A percentile compares a stretch with the other conserved stretches of the same genome.
These are phyloP conservation scores for Chrysemys picta DNA, from an alignment of 2,113 vertebrate species.

Conservation along the genomic window DNA sequence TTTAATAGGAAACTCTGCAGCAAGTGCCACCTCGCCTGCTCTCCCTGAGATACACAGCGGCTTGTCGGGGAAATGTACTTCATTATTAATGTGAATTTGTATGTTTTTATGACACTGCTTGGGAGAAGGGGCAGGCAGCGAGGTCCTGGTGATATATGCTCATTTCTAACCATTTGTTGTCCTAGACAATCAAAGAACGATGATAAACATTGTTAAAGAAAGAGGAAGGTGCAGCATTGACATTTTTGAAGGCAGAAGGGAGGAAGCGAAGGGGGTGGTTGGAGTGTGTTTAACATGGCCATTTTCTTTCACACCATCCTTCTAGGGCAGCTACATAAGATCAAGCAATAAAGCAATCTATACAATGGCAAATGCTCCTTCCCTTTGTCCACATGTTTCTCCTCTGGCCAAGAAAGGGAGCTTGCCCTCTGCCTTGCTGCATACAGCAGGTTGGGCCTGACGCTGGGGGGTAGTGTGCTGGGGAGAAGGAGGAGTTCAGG, in stretches of 20 bases:
- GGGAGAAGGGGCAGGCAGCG: slow-evolving; percentile 69
- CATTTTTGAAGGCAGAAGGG: slow-evolving; percentile 53
- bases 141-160: slow-evolving; percentile 72
- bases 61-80: slow-evolving; percentile 72
- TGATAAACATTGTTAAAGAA: slow-evolving; percentile 69
- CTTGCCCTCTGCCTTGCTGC: rapidly evolving
- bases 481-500: background rate
- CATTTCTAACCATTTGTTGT: slow-evolving; percentile 74
- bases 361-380: background rate
- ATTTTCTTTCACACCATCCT: background rate
- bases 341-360: background rate
- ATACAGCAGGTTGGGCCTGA: background rate
- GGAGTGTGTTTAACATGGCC: slow-evolving; percentile 15
- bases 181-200: slow-evolving; percentile 67
- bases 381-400: background rate
- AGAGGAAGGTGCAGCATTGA: slow-evolving; percentile 35
- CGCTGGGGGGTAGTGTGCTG: rapidly evolving
- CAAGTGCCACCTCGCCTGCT: slow-evolving; percentile 67
- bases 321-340: background rate
- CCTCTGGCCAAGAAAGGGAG: background rate
- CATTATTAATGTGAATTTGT: slow-evolving; percentile 76
- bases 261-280: background rate
- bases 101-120: slow-evolving; percentile 72
- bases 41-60: slow-evolving; percentile 70
- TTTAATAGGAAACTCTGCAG: slow-evolving; percentile 70